These are phyloP conservation scores for Tetrao urogallus DNA, from an alignment of 2,113 vertebrate genomes.

Conservation along the genomic window DNA sequence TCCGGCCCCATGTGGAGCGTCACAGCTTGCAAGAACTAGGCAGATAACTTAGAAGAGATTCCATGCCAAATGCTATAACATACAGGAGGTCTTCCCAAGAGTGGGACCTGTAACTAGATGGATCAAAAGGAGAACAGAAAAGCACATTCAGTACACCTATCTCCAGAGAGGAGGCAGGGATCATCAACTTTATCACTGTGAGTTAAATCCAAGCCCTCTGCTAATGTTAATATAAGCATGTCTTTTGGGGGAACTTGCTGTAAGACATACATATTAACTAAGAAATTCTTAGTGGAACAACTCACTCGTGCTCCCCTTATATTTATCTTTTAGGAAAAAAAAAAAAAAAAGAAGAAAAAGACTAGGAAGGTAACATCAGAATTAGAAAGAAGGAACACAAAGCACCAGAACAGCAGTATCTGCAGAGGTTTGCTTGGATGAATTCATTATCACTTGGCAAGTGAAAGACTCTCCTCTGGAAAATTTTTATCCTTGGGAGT, in stretches of 20 bases:
- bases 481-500: slow-evolving; percentile 2
- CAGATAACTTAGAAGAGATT: background rate
- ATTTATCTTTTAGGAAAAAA: background rate
- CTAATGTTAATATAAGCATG: background rate
- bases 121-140: background rate
- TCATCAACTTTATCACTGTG: background rate
- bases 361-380: background rate
- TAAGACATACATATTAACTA: background rate
- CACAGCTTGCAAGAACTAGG: background rate
- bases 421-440: background rate
- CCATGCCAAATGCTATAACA: background rate
- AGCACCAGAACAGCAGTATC: background rate
- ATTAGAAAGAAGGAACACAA: background rate
- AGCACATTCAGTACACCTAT: background rate
- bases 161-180: background rate
- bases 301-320: background rate
- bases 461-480: background rate
- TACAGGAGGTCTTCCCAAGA: background rate
- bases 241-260: background rate
- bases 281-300: background rate
- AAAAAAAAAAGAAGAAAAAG: fast-evolving
- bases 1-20: background rate
- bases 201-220: background rate
- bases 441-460: background rate
- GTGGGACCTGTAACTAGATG: background rate